Conservation (phyloP, 2,113 vertebrate species). For the Polyodon spathula region DNA sequence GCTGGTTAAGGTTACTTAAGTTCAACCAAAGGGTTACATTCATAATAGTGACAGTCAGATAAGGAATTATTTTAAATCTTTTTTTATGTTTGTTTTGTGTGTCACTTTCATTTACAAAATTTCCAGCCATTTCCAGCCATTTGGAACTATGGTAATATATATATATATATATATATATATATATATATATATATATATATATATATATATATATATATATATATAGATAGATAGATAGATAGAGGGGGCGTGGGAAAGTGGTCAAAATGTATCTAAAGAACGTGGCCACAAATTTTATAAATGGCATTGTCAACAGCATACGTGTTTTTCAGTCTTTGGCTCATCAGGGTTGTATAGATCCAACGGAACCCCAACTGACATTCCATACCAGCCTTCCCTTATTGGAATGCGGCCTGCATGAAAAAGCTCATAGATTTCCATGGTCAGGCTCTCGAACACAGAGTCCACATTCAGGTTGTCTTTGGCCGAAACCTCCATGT, state of each 20-base stretch:
- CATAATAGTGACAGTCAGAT: no score
- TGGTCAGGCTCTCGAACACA: constrained; percentile 21
- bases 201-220: no score
- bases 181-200: no score
- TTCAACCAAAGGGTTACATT: no score
- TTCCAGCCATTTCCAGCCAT: no score
- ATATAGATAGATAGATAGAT: no score
- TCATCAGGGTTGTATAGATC: not conserved
- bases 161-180: no score
- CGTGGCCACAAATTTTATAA: not conserved
- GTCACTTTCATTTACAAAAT: no score
- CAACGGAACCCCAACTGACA: constrained; percentile 18
- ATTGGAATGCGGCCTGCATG: constrained; percentile 13
- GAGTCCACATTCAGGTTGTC: constrained; percentile 22
- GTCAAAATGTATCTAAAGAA: not conserved
- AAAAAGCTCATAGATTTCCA: constrained; percentile 19
- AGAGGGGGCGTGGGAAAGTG: not conserved
- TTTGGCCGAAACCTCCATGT: constrained; percentile 25
- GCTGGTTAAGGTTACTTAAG: no score
- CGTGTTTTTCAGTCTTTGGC: not conserved
- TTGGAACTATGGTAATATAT: no score
- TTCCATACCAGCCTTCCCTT: constrained; percentile 18
- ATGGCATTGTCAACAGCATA: constrained; percentile 10
- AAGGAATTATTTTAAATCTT: no score
- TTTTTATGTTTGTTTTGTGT: no score